Percentiles rank a stretch among this genome's conserved stretches.
Conservation (phyloP, 2,797 vertebrate species). For the Peromyscus nudipes region DNA sequence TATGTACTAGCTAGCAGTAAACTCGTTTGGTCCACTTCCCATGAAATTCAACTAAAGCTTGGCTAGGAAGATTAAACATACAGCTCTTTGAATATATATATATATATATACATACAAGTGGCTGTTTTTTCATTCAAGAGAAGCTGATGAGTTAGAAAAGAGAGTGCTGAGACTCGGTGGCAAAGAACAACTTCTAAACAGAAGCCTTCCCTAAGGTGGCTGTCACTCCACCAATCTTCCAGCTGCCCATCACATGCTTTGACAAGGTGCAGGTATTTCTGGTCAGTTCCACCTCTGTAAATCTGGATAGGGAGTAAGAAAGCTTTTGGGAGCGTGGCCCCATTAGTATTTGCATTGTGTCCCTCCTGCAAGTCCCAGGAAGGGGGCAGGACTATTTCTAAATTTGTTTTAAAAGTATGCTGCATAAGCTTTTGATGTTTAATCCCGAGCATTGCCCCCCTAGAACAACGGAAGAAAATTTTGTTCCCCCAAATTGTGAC, state of each 20-base stretch:
- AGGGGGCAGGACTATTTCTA: neutral
- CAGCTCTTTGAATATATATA: neutral
- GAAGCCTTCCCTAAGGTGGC: neutral
- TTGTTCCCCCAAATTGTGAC: neutral
- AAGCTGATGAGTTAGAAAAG: neutral
- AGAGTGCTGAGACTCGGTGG: neutral
- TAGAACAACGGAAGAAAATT: neutral
- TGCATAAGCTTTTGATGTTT: neutral
- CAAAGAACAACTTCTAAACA: neutral
- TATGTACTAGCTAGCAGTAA: neutral
- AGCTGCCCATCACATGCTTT: no score
- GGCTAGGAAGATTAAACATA: neutral
- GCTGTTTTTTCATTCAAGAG: neutral
- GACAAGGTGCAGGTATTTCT: neutral
- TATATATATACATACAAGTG: neutral
- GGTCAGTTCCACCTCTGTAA: neutral
- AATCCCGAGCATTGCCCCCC: neutral
- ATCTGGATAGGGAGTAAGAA: neutral
- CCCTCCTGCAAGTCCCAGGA: neutral
- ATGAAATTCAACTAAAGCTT: neutral
- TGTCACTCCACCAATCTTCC: neutral
- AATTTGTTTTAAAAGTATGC: conserved; percentile 15
- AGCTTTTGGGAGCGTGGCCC: neutral
- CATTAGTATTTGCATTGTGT: neutral
- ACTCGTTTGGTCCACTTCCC: conserved; percentile 29